phyloP scores from a whole-genome alignment of 30 jellyfish, hydroid and myxozoan genomes.

The Morbakka virulenta region DNA sequence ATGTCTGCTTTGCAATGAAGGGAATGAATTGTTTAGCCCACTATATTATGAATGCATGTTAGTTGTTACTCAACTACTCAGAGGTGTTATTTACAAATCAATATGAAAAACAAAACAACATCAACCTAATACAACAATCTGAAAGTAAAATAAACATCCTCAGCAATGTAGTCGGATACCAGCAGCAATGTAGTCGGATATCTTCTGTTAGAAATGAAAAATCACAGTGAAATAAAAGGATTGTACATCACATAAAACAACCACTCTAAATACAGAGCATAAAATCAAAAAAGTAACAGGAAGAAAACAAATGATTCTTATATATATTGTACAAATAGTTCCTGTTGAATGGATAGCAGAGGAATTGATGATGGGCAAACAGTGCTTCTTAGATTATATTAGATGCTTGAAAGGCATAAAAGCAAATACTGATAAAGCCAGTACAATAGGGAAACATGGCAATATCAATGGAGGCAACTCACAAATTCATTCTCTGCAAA shows the following conservation, averaged over 20 bases:
- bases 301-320: neutral
- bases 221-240: slow-evolving; percentile 7
- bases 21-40: too few relatives aligned
- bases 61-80: too few relatives aligned
- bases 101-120: neutral
- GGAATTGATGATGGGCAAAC: slow-evolving; percentile 33
- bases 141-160: neutral
- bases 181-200: too few relatives aligned
- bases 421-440: neutral
- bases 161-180: neutral
- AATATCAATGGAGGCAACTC: neutral
- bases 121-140: neutral
- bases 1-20: too few relatives aligned
- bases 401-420: neutral
- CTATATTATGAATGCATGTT: too few relatives aligned
- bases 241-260: neutral
- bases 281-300: slow-evolving; percentile 35
- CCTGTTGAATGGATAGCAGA: slow-evolving; percentile 21
- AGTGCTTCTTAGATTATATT: slow-evolving; percentile 20
- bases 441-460: neutral
- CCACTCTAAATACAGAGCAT: slow-evolving; percentile 25
- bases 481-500: neutral
- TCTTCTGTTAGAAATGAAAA: slow-evolving; percentile 12
- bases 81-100: neutral
- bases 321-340: slow-evolving; percentile 2